phyloP scores from a whole-genome alignment of 2,113 vertebrate genomes.

The Amblyopsis rosae region DNA sequence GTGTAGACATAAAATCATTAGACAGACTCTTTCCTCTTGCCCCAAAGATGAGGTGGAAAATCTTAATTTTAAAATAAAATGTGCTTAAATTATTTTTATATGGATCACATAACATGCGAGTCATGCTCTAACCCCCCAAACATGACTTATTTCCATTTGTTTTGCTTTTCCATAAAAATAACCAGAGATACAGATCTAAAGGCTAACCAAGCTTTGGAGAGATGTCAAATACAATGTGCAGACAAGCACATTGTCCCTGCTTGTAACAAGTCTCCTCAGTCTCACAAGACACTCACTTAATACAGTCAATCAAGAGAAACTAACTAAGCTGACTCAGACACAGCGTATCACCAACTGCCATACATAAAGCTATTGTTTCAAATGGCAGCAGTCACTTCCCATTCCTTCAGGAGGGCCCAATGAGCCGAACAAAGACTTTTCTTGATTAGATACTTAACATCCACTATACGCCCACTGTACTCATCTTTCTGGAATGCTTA shows the following conservation, averaged over 20 bases:
- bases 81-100: background rate
- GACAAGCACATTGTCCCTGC: slow-evolving; percentile 21
- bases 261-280: slow-evolving; percentile 21
- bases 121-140: slow-evolving; percentile 19
- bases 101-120: slow-evolving; percentile 2
- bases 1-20: slow-evolving; percentile 3
- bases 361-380: slow-evolving; percentile 38
- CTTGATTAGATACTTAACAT: slow-evolving; percentile 61
- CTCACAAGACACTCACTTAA: slow-evolving; percentile 19
- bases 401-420: slow-evolving; percentile 8
- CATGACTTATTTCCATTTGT: slow-evolving; percentile 25
- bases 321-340: slow-evolving; percentile 10
- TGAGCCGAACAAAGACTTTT: slow-evolving; percentile 59
- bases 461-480: slow-evolving; percentile 48
- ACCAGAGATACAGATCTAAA: slow-evolving; percentile 33
- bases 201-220: background rate
- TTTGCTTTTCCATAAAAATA: slow-evolving; percentile 33
- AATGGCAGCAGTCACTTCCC: slow-evolving; percentile 19
- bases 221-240: slow-evolving; percentile 22
- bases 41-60: slow-evolving; percentile 28
- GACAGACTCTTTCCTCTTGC: background rate
- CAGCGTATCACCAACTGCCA: slow-evolving; percentile 14
- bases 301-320: slow-evolving; percentile 25
- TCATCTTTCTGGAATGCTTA: slow-evolving; percentile 68
- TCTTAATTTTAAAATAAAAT: slow-evolving; percentile 5